Percentiles rank a stretch among this genome's conserved stretches.
Evolutionary conservation across 2,113 vertebrate genomes (phyloP).

Genomic region (Amblyopsis rosae): DNA sequence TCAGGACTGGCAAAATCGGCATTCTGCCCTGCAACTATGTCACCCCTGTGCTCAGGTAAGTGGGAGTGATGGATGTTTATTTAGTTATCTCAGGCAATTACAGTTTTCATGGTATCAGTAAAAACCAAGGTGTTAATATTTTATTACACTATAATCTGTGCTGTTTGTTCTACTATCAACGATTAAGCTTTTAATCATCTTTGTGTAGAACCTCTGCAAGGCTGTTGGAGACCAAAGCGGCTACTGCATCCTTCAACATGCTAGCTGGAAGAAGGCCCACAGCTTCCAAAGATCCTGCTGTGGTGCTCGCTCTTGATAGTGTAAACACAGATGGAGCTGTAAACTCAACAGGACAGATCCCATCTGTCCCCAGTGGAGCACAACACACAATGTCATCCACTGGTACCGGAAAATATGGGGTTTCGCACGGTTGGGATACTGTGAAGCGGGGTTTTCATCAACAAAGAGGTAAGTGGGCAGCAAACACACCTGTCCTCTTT

Average conservation of each 20-base stretch:
- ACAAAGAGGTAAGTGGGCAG: conserved; percentile 67
- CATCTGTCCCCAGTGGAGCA: conserved; percentile 59
- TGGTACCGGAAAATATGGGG: conserved; percentile 45
- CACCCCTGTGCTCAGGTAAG: conserved; percentile 88
- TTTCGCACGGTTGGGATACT: conserved; percentile 73
- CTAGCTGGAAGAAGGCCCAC: conserved; percentile 63
- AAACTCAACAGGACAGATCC: conserved; percentile 57
- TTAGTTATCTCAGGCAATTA: conserved; percentile 26
- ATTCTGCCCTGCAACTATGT: conserved; percentile 89
- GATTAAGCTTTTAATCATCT: conserved; percentile 19
- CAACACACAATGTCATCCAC: conserved; percentile 62
- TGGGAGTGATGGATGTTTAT: conserved; percentile 14
- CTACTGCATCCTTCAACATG: conserved; percentile 42
- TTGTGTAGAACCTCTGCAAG: conserved; percentile 76
- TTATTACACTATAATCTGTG: not conserved
- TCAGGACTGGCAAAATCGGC: conserved; percentile 89
- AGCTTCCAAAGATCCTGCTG: conserved; percentile 64
- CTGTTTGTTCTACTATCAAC: not conserved
- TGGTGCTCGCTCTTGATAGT: conserved; percentile 70
- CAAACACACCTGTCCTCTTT: not conserved
- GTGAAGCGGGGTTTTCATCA: conserved; percentile 72
- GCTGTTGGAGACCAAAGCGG: conserved; percentile 74
- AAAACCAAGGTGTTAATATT: not conserved
- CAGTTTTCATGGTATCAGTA: conserved; percentile 1
- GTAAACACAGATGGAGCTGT: conserved; percentile 62